Conservation (phyloP, 1,140 invertebrate species). For the Brachionus plicatilis region DNA sequence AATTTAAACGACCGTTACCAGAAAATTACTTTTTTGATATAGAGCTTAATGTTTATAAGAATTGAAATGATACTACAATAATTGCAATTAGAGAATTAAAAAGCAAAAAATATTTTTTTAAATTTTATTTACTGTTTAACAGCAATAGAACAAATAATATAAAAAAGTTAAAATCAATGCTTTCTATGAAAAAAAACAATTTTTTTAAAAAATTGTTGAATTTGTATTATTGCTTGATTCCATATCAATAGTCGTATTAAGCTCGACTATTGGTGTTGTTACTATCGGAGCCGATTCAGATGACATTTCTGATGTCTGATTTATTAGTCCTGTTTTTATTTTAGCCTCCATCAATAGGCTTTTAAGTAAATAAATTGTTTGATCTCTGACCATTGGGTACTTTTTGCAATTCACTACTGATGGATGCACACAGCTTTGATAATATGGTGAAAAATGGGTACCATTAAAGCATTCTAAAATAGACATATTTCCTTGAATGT, state of each 20-base stretch:
- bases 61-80: not conserved
- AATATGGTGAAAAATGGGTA: constrained; percentile 37
- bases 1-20: no score
- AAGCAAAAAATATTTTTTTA: not conserved
- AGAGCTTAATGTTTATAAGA: not conserved
- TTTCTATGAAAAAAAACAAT: not conserved
- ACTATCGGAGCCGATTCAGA: not conserved
- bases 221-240: not conserved
- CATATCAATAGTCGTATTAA: not conserved
- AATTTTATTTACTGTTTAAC: not conserved
- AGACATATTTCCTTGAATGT: constrained; percentile 4
- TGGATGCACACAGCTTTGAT: constrained; percentile 37
- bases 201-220: not conserved
- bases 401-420: constrained; percentile 38
- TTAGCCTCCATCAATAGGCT: not conserved
- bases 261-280: not conserved
- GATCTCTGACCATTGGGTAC: not conserved
- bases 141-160: not conserved
- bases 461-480: constrained; percentile 16
- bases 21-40: no score
- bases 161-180: not conserved
- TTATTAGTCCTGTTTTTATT: not conserved
- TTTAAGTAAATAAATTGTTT: not conserved
- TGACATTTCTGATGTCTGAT: not conserved
- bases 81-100: not conserved